Conservation (phyloP, 2,113 vertebrate species). For the Atlantisia rogersi region DNA sequence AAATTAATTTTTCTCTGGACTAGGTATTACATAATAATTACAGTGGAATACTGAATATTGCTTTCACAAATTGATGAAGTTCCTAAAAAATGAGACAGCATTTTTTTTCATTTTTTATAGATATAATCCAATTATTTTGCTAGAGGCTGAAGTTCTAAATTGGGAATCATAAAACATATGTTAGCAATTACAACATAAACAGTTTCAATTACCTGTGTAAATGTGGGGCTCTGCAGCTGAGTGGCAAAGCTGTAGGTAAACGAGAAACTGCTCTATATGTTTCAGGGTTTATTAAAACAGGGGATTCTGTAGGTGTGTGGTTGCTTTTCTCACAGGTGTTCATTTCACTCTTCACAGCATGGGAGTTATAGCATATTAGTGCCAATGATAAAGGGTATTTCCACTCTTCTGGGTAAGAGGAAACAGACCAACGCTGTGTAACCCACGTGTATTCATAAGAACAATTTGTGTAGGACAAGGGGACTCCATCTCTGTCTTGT, state of each 20-base stretch:
- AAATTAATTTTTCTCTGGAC: not conserved
- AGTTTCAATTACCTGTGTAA: constrained; percentile 83
- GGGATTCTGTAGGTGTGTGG: not conserved
- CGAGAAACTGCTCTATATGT: constrained; percentile 14
- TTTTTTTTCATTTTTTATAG: not conserved
- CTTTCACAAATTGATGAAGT: not conserved
- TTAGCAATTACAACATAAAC: not conserved
- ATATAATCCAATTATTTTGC: not conserved
- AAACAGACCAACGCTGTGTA: constrained; percentile 80
- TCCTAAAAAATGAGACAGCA: not conserved
- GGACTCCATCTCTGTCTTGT: not conserved
- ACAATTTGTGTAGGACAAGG: not conserved
- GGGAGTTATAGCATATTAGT: constrained; percentile 14
- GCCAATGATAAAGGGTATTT: constrained; percentile 85
- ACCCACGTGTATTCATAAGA: constrained; percentile 76
- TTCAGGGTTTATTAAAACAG: not conserved
- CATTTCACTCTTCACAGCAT: not conserved
- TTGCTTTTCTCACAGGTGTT: not conserved
- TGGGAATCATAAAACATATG: not conserved
- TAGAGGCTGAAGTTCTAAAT: not conserved
- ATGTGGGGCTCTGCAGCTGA: constrained; percentile 85
- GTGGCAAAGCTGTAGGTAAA: constrained; percentile 80
- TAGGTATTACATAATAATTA: not conserved
- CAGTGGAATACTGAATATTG: not conserved
- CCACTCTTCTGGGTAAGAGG: constrained; percentile 78